These are phyloP conservation scores for Porites rus DNA, from an alignment of 92 coral and sea anemone species.

Conservation along the genomic window DNA sequence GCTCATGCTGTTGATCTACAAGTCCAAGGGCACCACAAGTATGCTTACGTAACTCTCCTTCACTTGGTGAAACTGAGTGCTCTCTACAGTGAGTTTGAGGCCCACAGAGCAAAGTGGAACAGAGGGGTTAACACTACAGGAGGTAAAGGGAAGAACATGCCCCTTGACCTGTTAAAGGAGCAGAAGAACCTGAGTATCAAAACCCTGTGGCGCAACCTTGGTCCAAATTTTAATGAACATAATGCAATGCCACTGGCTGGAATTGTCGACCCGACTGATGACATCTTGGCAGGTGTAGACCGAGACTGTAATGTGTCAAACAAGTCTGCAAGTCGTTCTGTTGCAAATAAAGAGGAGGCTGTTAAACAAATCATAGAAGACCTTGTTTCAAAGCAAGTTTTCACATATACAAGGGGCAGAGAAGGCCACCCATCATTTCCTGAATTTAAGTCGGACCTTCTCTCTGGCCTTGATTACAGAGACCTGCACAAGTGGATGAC, in stretches of 20 bases:
- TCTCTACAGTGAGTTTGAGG: constrained; percentile 33
- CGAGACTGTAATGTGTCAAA: constrained; percentile 41
- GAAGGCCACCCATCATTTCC: constrained; percentile 59
- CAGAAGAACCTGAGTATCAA: constrained; percentile 49
- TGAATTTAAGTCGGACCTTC: constrained; percentile 37
- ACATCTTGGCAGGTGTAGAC: constrained; percentile 48
- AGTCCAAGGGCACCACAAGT: constrained; percentile 44
- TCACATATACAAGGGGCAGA: constrained; percentile 18
- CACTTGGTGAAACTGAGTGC: constrained; percentile 42
- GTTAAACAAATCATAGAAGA: constrained; percentile 51
- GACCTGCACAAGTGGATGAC: constrained; percentile 75
- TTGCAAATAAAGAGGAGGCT: constrained; percentile 44
- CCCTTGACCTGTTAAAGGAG: constrained; percentile 55
- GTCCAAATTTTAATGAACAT: constrained; percentile 40
- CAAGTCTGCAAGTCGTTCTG: constrained; percentile 36
- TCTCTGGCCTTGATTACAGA: constrained; percentile 58
- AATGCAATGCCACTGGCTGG: constrained; percentile 30
- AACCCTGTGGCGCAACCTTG: constrained; percentile 52
- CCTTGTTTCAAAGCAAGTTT: constrained; percentile 34
- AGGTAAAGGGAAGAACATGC: constrained; percentile 47
- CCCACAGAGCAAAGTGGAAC: constrained; percentile 48
- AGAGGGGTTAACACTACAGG: constrained; percentile 55
- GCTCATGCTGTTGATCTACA: constrained; percentile 40
- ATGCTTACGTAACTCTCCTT: constrained; percentile 50
- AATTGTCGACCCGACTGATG: constrained; percentile 44